These are phyloP conservation scores for Paguma larvata DNA, from an alignment of 2,797 vertebrate genomes.

Conservation along the genomic window DNA sequence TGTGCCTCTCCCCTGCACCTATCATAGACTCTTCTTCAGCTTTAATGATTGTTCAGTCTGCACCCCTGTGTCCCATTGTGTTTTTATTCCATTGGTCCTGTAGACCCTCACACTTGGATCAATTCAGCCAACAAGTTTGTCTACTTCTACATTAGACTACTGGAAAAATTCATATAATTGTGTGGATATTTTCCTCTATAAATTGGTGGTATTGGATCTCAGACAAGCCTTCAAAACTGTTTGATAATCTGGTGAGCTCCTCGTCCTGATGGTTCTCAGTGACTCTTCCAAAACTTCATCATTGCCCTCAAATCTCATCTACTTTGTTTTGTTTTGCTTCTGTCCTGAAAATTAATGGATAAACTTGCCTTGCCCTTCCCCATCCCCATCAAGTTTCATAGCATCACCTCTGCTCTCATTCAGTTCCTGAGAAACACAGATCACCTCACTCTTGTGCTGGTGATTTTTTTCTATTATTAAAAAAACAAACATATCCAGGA, in stretches of 20 bases:
- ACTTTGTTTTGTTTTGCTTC: not conserved
- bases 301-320: not conserved
- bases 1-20: not conserved
- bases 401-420: not conserved
- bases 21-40: not conserved
- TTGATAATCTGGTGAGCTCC: not conserved
- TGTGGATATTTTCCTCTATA: not conserved
- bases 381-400: not conserved
- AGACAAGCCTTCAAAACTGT: not conserved
- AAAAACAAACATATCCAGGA: not conserved
- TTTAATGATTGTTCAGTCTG: not conserved
- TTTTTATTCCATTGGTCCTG: not conserved
- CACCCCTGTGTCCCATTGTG: accelerated
- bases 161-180: not conserved
- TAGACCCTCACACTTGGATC: not conserved
- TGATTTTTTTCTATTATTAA: not conserved
- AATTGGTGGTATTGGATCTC: not conserved
- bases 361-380: not conserved
- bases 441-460: not conserved
- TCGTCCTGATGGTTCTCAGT: not conserved
- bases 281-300: not conserved
- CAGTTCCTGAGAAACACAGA: not conserved
- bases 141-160: not conserved
- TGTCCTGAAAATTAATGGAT: not conserved
- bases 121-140: not conserved